Percentiles rank a stretch among this genome's conserved stretches.
These are phyloP conservation scores for Macquaria ambigua DNA, from an alignment of 2,113 vertebrate genomes.

Conservation along the genomic window DNA sequence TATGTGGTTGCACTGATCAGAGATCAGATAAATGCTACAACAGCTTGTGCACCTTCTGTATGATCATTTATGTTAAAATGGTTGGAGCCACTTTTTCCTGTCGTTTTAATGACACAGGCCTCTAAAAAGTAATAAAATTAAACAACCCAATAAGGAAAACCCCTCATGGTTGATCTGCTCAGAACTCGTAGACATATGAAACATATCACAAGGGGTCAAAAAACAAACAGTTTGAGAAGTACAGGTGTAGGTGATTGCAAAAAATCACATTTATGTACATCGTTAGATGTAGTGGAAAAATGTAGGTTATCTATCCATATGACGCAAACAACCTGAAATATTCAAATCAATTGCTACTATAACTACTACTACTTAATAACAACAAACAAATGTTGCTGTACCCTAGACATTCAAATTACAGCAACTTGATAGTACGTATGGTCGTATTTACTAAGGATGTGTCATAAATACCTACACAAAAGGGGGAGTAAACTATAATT, in stretches of 20 bases:
- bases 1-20: background rate
- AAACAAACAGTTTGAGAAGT: background rate
- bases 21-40: background rate
- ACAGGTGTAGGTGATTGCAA: background rate
- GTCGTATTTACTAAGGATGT: background rate
- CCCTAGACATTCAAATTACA: background rate
- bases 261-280: background rate
- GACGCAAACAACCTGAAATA: background rate
- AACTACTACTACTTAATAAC: background rate
- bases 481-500: background rate
- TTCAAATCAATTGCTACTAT: too few species aligned
- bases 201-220: background rate
- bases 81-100: background rate
- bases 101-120: too few species aligned
- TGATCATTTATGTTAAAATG: background rate
- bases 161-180: background rate
- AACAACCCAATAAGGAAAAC: background rate
- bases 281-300: background rate
- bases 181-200: background rate
- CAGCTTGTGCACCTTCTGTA: background rate
- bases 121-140: background rate
- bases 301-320: background rate
- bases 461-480: background rate
- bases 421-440: background rate
- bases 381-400: background rate